Base-by-base conservation (phyloP, 1,140 invertebrate genomes). In the Hylaeus volcanicus region DNA sequence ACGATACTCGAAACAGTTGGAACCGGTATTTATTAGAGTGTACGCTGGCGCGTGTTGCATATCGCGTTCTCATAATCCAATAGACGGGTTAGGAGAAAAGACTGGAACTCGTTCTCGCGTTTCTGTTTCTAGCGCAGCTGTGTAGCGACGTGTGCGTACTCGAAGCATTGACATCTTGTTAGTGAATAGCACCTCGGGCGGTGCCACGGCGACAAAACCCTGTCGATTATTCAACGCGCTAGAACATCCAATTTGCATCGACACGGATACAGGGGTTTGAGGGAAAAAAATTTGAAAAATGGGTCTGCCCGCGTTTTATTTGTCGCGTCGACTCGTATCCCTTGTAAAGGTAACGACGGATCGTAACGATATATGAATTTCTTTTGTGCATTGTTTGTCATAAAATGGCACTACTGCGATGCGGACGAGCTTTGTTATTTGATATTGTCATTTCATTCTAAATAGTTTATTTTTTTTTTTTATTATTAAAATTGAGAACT, bases 201-300 rank as follows among this genome's bases (percentile, higher is more conserved):
- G 68, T 81, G 72, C 43, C 61, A 26, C 39, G 41, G 71, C 41
- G 79, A 82, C 82, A 81, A 77, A 88, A 81, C 73, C 51, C 61
- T 53, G 70, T 83, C 83, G 76, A 88, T 89, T 86, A 89, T 82
- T 85, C 80, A 68, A 66, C 78, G 83, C 70, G 72, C 66, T 68
- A 58, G 63, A 76, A 73, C 81, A 75, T 88, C 77, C 86, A 89
- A 88, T 88, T 89, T 84, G 79, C 81, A 89, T 86, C 69, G 78
- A 71, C 63, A 43, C 39, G 72, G 56, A 82, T 71, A 68, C 68
- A 51, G 1, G 11, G 6, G 2, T 51, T 37, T 3, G 15, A 5
- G 3, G 43, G 15, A 26, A 26, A n/a, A 45, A 64, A 64, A 80
- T 66, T 39, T 51, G 9, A 64, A 71, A 64, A 56, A 53, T 48